A percentile compares a stretch with the other conserved stretches of the same genome.
phyloP scores from a whole-genome alignment of 2,113 vertebrate genomes.

The Nycticorax nycticorax region DNA sequence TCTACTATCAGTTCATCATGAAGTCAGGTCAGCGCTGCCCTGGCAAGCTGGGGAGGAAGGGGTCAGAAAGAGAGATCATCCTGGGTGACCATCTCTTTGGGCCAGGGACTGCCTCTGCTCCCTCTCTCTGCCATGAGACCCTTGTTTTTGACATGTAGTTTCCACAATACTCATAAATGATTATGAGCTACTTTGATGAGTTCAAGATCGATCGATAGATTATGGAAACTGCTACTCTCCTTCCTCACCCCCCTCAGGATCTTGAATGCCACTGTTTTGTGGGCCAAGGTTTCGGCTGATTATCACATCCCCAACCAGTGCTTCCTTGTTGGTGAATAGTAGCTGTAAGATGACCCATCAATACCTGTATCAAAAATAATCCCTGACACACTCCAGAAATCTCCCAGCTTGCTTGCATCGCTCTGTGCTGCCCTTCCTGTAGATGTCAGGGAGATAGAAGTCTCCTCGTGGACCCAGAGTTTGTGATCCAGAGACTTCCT shows the following conservation, averaged over 20 bases:
- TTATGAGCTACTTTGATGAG: background rate
- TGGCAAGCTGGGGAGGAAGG: background rate
- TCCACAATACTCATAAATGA: background rate
- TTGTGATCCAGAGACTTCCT: background rate
- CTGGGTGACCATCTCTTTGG: background rate
- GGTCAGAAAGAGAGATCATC: background rate
- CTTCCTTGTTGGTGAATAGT: background rate
- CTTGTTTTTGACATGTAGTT: background rate
- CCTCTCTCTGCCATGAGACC: background rate
- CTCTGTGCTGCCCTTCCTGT: background rate
- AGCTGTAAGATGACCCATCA: background rate
- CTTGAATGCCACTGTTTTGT: background rate
- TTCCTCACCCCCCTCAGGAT: background rate
- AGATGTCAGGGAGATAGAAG: background rate
- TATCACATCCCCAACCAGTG: background rate
- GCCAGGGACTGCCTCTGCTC: background rate
- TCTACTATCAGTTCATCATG: background rate
- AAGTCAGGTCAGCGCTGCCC: background rate
- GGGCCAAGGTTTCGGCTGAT: background rate
- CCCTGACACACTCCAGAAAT: background rate
- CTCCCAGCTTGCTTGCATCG: background rate
- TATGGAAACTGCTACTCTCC: background rate
- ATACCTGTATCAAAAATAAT: background rate
- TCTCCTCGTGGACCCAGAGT: background rate
- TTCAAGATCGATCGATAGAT: background rate